Percentiles rank a stretch among this genome's conserved stretches.
Conservation (phyloP, 2,888 invertebrate genomes). For the Drosophila nr. perissopoda region DNA sequence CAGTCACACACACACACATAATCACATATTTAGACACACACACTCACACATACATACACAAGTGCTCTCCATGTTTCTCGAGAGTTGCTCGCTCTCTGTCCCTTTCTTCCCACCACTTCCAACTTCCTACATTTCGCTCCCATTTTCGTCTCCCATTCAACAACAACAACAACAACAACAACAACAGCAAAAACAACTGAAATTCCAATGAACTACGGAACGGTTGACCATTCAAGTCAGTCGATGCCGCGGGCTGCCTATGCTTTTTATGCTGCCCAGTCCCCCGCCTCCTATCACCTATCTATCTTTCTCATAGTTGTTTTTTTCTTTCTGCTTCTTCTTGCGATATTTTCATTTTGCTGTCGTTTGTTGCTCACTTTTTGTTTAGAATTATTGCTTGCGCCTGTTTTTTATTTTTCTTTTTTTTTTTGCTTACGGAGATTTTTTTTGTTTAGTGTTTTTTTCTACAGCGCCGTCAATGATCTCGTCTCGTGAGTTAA, state of each 20-base stretch:
- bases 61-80: constrained; percentile 32
- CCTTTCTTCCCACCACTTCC: constrained; percentile 11
- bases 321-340: constrained; percentile 27
- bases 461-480: constrained; percentile 18
- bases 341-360: constrained; percentile 51
- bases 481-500: constrained; percentile 53
- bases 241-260: constrained; percentile 26
- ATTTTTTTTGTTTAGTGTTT: constrained; percentile 14
- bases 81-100: constrained; percentile 23
- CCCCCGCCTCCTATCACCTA: too few relatives aligned
- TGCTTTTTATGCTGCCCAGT: constrained; percentile 16
- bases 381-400: constrained; percentile 51
- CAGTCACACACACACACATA: not conserved
- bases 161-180: constrained; percentile 12
- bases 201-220: constrained; percentile 57
- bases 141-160: constrained; percentile 49
- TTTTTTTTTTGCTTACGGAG: not conserved
- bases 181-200: constrained; percentile 17
- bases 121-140: constrained; percentile 44
- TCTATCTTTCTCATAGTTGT: not conserved
- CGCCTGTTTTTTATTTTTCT: constrained; percentile 19
- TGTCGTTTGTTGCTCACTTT: constrained; percentile 31
- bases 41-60: constrained; percentile 2
- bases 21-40: constrained; percentile 7
- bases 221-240: constrained; percentile 42